Evolutionary conservation across 1,140 invertebrate species (phyloP).

Genomic region (Coelopa frigida): DNA sequence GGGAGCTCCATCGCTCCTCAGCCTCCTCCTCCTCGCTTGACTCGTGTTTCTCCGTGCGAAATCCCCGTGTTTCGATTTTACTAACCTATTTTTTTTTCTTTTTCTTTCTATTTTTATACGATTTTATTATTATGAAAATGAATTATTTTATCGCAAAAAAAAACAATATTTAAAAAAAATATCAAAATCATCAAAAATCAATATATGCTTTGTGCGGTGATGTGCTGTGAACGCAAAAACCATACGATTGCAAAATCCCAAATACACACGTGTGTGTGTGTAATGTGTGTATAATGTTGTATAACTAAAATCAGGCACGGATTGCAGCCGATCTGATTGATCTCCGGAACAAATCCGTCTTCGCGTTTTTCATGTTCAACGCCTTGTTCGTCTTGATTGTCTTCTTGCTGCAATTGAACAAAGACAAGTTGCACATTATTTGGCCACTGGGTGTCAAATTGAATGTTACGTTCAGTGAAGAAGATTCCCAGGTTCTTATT

Average conservation of each 20-base stretch:
- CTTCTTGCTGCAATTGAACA: conserved; percentile 96
- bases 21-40: too few relatives aligned
- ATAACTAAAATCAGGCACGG: conserved; percentile 57
- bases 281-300: conserved; percentile 4
- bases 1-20: too few relatives aligned
- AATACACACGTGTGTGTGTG: neutral
- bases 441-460: conserved; percentile 91
- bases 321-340: conserved; percentile 84
- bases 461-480: conserved; percentile 87
- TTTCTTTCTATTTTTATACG: conserved; percentile 19
- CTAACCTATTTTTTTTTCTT: conserved; percentile 31
- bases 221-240: conserved; percentile 10
- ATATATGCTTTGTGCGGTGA: conserved; percentile 18
- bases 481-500: conserved; percentile 70
- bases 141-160: conserved; percentile 5
- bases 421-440: conserved; percentile 90
- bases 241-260: neutral
- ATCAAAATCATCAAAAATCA: conserved; percentile 6
- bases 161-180: conserved; percentile 8
- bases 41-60: conserved; percentile 4
- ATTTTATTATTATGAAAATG: neutral
- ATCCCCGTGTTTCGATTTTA: conserved; percentile 16
- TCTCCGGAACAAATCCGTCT: conserved; percentile 91
- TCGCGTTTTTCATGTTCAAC: conserved; percentile 99
- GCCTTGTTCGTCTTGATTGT: conserved; percentile 97